These are phyloP conservation scores for Synodontis membranacea DNA, from an alignment of 2,113 vertebrate species.

Conservation along the genomic window DNA sequence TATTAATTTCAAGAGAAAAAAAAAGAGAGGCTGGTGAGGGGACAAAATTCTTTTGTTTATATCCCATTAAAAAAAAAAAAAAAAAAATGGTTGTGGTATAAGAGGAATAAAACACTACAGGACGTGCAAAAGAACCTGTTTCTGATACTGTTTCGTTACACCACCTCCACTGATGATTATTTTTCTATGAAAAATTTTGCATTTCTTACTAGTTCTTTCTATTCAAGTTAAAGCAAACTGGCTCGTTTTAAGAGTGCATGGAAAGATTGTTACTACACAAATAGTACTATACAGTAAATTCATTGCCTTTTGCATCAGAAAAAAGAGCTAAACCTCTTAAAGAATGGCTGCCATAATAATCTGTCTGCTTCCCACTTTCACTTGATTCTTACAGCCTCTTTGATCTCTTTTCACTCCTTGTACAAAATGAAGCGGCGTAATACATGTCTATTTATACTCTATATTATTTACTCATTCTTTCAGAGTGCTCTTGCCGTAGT, in stretches of 20 bases:
- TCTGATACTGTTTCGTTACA: too few species aligned
- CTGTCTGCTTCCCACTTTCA: slow-evolving; percentile 36
- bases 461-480: slow-evolving; percentile 50
- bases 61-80: too few species aligned
- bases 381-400: slow-evolving; percentile 40
- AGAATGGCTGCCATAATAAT: neutral
- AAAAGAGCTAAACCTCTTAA: neutral
- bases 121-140: too few species aligned
- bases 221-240: neutral
- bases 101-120: too few species aligned
- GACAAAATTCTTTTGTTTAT: too few species aligned
- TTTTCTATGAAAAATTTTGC: too few species aligned
- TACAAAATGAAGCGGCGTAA: slow-evolving; percentile 41
- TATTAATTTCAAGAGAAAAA: too few species aligned
- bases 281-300: neutral
- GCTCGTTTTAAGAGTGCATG: neutral
- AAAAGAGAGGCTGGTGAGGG: too few species aligned
- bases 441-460: slow-evolving; percentile 66
- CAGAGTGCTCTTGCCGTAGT: slow-evolving; percentile 62
- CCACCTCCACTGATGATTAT: too few species aligned
- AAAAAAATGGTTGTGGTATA: too few species aligned
- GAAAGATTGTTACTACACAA: neutral
- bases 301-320: neutral
- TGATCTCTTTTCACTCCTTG: slow-evolving; percentile 32
- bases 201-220: too few species aligned